A percentile compares a stretch with the other conserved stretches of the same genome.
Conservation (phyloP, 2,888 invertebrate genomes). For the Deilephila elpenor region DNA sequence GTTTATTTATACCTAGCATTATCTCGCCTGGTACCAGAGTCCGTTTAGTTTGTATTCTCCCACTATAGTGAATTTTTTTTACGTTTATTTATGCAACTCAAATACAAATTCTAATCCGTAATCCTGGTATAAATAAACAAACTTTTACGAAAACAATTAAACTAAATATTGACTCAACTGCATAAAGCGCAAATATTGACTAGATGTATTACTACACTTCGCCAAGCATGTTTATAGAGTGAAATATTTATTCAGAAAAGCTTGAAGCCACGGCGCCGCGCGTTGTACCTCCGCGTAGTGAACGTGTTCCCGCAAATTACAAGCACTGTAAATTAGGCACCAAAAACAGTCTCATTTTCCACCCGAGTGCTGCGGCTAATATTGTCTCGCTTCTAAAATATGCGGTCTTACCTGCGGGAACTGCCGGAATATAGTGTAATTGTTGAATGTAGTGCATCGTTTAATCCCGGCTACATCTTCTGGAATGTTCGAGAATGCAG, state of each 20-base stretch:
- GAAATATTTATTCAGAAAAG: constrained; percentile 64
- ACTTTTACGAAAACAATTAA: background rate
- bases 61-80: too few species aligned
- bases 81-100: too few species aligned
- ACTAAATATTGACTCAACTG: background rate
- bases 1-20: too few species aligned
- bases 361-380: constrained; percentile 85
- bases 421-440: constrained; percentile 77
- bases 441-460: constrained; percentile 80
- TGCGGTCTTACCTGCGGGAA: constrained; percentile 78
- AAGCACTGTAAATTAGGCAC: constrained; percentile 77
- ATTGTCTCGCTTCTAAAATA: constrained; percentile 81
- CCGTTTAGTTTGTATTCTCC: too few species aligned
- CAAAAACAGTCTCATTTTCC: constrained; percentile 85
- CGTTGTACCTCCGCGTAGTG: constrained; percentile 48
- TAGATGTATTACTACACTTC: constrained; percentile 53
- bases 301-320: constrained; percentile 72
- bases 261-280: constrained; percentile 60
- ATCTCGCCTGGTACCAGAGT: too few species aligned
- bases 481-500: constrained; percentile 82
- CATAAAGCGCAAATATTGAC: constrained; percentile 47
- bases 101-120: too few species aligned
- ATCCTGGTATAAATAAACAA: background rate
- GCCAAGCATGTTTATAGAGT: constrained; percentile 63
- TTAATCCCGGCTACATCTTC: constrained; percentile 81